Evolutionary conservation across 92 coral and sea anemone species (phyloP), one percentile per base, ranked within the genome.

Genomic region (Porites divaricata): DNA sequence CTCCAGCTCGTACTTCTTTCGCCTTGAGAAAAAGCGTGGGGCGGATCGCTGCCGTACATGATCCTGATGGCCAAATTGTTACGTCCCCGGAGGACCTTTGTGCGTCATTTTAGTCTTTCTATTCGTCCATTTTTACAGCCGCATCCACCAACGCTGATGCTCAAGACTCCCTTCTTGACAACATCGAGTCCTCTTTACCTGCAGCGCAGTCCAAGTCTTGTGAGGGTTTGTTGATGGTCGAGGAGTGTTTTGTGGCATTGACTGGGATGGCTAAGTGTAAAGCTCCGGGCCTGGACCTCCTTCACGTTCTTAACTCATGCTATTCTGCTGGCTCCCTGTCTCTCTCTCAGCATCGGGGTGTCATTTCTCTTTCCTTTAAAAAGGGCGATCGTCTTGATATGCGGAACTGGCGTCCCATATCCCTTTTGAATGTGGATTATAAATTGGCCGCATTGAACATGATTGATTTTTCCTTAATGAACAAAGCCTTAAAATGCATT

Each of bases 1-100:
- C 85, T 0, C 58, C 85, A 0, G 59, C 74, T 6, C n/a, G n/a
- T 86, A 45, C 14, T 86, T 86, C 19, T 71, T 74, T 48, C 84
- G 68, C 7, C 57, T 86, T 0, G 89, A 71, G 25, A 19, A 69
- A 21, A 86, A 86, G 45, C 9, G 63, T 0, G 73, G 80, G 0
- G 56, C 67, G 23, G 26, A 63, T 78, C 9, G 26, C 57, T 10
- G 76, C 85, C 6, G 26, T 86, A 22, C 65, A 51, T 0, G 24
- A 25, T 0, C 9, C 5, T 2, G 73, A 70, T 17, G 83, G 88
- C 0, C 6, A 24, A 4, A 7, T 74, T 1, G 22, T 74, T 4
- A 9, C 72, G 8, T 23, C 9, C 9, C 9, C 17, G 0, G 57
- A 26, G 1, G 45, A 22, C 7, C 0, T 83, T 1, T 51, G 74